Conservation (phyloP, 2,113 vertebrate species). For the Chionomys nivalis region DNA sequence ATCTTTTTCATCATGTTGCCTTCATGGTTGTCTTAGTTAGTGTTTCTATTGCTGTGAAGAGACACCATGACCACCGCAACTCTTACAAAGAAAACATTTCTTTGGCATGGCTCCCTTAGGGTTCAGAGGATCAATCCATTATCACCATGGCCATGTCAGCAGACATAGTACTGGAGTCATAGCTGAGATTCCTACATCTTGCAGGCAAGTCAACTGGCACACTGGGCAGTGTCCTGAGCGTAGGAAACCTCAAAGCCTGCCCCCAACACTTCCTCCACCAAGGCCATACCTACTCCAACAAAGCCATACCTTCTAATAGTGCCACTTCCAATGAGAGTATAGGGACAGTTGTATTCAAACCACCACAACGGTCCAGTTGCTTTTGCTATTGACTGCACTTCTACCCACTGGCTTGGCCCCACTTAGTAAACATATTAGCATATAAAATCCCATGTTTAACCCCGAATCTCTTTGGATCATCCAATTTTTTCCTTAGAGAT, state of each 20-base stretch:
- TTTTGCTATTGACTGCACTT: background rate
- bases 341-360: too few species aligned
- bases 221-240: background rate
- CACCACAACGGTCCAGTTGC: background rate
- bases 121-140: background rate
- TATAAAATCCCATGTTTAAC: conserved; percentile 35
- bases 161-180: background rate
- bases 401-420: background rate
- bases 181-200: background rate
- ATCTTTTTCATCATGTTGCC: background rate
- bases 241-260: background rate
- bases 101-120: background rate
- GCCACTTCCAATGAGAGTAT: background rate
- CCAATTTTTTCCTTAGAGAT: background rate
- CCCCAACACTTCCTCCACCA: background rate
- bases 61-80: background rate
- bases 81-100: background rate
- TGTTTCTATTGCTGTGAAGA: background rate
- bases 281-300: background rate
- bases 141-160: rapidly evolving
- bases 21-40: background rate
- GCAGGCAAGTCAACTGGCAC: background rate
- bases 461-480: background rate
- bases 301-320: background rate
- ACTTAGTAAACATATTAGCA: conserved; percentile 28